Base-by-base conservation (phyloP, 2,797 vertebrate species). In the Pangasius djambal region DNA sequence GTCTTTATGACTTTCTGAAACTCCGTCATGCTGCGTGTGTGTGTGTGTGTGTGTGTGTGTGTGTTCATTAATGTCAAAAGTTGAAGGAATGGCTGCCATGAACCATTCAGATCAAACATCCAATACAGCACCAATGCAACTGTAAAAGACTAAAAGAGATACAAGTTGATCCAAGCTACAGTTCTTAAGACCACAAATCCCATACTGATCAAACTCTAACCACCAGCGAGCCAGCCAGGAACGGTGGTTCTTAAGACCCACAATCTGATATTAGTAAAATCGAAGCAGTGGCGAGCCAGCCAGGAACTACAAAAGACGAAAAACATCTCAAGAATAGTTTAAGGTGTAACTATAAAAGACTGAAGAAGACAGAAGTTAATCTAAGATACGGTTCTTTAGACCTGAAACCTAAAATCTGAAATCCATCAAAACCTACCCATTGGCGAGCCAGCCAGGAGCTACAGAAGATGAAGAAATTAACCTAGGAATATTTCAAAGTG, bases 1-100 rank as follows among this genome's bases (percentile, higher is more conserved):
- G 40, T 85, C 87, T 88, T 90, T 88, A 88, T 89, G 92, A 85
- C 88, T 91, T 90, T 86, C 9, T 81, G 74, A 57, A 57, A 70
- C 83, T 70, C 48, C 20, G 12, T 57, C 69, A 63, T 55, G 90
- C 55, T 86, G 55, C 63, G 55, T 87, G 48, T 86, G 79, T 78
- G 81, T 87, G 44, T 44, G 40, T 44, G 88, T 83, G 88, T 83
- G 85, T 89, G 81, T 87, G 75, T 79, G 57, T 81, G n/a, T 15
- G 37, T 79, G 86, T 88, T 85, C 86, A 65, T 70, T 70, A 52
- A 70, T 70, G 65, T 70, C 44, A 85, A 70, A 69, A 52, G 63
- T 50, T 69, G 65, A 84, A 84, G 61, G 28, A 84, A 84, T 4
- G 40, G 28, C 82, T 63, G 59, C 37, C 59, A 82, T 25, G 82